phyloP scores from a whole-genome alignment of 2,113 vertebrate species.

The Salvelinus sp. region DNA sequence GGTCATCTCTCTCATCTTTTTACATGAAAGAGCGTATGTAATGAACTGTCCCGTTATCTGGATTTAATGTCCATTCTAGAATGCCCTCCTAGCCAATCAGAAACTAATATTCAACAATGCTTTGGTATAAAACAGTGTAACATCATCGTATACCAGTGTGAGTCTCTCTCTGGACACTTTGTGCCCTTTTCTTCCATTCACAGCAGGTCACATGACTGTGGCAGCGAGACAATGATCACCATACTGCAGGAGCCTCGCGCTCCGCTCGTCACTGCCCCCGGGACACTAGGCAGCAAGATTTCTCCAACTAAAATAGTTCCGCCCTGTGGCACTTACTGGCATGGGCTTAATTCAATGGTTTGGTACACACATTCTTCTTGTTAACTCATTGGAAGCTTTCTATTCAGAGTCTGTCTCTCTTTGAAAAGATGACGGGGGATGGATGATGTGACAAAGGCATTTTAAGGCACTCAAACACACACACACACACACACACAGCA shows the following conservation, averaged over 20 bases:
- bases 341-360: slow-evolving; percentile 26
- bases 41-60: no score
- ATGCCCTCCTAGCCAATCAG: no score
- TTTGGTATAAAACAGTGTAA: not conserved
- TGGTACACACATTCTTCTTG: slow-evolving; percentile 22
- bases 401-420: slow-evolving; percentile 12
- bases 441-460: not conserved
- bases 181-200: slow-evolving; percentile 78
- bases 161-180: slow-evolving; percentile 41
- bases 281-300: slow-evolving; percentile 50
- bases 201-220: slow-evolving; percentile 76
- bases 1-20: no score
- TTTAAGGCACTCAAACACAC: not conserved
- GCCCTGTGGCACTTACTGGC: slow-evolving; percentile 19
- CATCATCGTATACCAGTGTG: not conserved
- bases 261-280: slow-evolving; percentile 35
- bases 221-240: slow-evolving; percentile 73
- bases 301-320: slow-evolving; percentile 52
- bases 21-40: no score
- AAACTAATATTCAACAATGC: no score
- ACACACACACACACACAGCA: no score
- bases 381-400: slow-evolving; percentile 12
- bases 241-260: slow-evolving; percentile 47
- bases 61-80: no score
- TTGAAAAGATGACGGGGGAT: not conserved